Base-by-base conservation (phyloP, 1,140 invertebrate genomes). In the Lasaia peninsularis region DNA sequence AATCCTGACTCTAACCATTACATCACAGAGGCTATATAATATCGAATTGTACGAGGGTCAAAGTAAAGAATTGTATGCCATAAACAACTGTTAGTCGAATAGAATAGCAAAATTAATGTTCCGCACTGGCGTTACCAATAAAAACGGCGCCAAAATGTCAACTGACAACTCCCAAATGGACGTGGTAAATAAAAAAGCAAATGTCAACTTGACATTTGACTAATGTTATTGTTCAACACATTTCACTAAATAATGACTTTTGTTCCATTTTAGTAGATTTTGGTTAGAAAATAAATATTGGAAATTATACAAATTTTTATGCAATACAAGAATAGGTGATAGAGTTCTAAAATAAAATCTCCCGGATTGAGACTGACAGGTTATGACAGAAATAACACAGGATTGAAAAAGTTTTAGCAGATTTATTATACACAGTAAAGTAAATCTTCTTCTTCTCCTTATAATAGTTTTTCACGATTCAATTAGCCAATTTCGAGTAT, bases 171-270 rank as follows among this genome's bases (percentile, higher is more conserved):
- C 52, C 67, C 71, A 73, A 77, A 73, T 73, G 74, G 71, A 70
- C 70, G 71, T 67, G 75, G 72, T 79, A 78, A 79, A 73, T 63
- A 63, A 79, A 78, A 75, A 74, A 65, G 31, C 61, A 79, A 79
- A 79, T 77, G 76, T 63, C 74, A 77, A 56, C 58, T 50, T 63
- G 76, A 58, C 76, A 77, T 79, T 79, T 70, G 55, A 62, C 54
- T 51, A 63, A 58, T 50, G 53, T 28, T 49, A 20, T 14, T 21
- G 53, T 28, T 53, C 52, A 40, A 37, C 34, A 40, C 52, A 54
- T 35, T 24, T 54, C 34, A 21, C 34, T 35, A 40, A 37, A 24
- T 34, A 24, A 40, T 24, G 33, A 20, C 5, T 52, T 18, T 16
- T 10, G 14, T 18, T 10, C 9, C 10, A 28, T 11, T 11, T 34